phyloP scores from a whole-genome alignment of 23 tunicate genomes.

The Ciona savignyi region DNA sequence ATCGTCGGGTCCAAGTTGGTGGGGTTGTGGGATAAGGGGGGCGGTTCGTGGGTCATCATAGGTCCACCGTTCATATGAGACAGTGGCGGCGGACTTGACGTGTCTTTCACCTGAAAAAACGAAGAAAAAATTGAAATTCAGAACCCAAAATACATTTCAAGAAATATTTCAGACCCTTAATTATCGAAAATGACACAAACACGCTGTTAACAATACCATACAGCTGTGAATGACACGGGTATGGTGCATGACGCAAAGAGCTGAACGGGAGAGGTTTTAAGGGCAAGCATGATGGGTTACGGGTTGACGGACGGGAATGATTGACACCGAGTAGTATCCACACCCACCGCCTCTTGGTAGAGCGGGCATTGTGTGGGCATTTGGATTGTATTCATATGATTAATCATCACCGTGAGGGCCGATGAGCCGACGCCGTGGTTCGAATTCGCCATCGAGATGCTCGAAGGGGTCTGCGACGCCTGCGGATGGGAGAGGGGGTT shows the following conservation, averaged over 20 bases:
- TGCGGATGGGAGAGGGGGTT: conserved; percentile 3
- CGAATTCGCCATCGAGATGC: conserved; percentile 14
- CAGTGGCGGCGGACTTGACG: conserved; percentile 72
- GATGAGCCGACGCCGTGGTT: conserved; percentile 23
- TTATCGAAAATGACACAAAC: too few relatives aligned
- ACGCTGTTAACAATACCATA: too few relatives aligned
- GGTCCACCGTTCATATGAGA: conserved; percentile 46
- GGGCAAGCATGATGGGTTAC: too few relatives aligned
- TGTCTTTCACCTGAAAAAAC: conserved; percentile 76
- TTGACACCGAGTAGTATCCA: too few relatives aligned
- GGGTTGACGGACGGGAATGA: too few relatives aligned
- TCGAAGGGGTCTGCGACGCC: conserved; percentile 40
- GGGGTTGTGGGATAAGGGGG: conserved; percentile 43
- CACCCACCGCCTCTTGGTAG: conserved; percentile 65
- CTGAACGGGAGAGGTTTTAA: too few relatives aligned
- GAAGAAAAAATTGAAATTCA: too few relatives aligned
- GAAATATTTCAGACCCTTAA: neutral
- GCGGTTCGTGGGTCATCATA: conserved; percentile 55
- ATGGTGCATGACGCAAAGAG: too few relatives aligned
- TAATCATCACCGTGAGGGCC: conserved; percentile 46
- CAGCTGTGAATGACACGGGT: too few relatives aligned
- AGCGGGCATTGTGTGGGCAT: conserved; percentile 46
- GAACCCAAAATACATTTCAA: neutral
- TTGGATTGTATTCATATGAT: conserved; percentile 38
- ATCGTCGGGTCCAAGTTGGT: conserved; percentile 12